A percentile compares a stretch with the other conserved stretches of the same genome.
These are phyloP conservation scores for Steinernema feltiae DNA, from an alignment of 1,140 invertebrate species.

Conservation along the genomic window DNA sequence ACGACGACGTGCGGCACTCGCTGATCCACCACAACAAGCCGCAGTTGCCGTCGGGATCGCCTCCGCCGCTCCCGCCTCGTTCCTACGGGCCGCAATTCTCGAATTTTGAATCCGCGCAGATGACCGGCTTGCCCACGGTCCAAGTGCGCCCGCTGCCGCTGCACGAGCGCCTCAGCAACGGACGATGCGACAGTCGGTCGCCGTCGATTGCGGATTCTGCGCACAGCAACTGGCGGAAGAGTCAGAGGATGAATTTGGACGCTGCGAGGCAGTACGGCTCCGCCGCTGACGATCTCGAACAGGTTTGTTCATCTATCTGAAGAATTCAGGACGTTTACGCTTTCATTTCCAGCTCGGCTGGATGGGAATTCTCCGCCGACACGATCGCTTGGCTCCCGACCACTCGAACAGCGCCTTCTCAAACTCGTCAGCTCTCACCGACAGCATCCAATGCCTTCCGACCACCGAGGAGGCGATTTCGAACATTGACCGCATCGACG, in stretches of 20 bases:
- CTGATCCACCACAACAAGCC: neutral
- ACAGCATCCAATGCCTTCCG: constrained; percentile 31
- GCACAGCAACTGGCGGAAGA: constrained; percentile 17
- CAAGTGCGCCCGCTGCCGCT: constrained; percentile 16
- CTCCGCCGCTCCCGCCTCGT: constrained; percentile 37
- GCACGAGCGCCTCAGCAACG: constrained; percentile 21
- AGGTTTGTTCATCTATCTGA: neutral
- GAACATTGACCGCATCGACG: constrained; percentile 15
- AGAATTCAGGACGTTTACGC: neutral
- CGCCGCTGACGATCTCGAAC: constrained; percentile 26
- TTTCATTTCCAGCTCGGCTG: constrained; percentile 20
- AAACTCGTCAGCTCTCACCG: neutral
- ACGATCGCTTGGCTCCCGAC: constrained; percentile 19
- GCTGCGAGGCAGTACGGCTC: constrained; percentile 18
- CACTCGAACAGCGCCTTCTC: constrained; percentile 17
- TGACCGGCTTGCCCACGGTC: constrained; percentile 28
- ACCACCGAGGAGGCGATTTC: constrained; percentile 21
- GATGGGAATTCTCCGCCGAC: constrained; percentile 21
- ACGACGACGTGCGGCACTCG: constrained; percentile 14
- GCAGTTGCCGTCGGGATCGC: constrained; percentile 7
- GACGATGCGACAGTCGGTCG: constrained; percentile 26
- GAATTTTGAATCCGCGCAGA: constrained; percentile 27
- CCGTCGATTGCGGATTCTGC: constrained; percentile 26
- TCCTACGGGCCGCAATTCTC: constrained; percentile 21
- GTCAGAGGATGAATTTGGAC: constrained; percentile 19